Conservation (phyloP, 2,113 vertebrate species). For the Hippocampus zosterae region DNA sequence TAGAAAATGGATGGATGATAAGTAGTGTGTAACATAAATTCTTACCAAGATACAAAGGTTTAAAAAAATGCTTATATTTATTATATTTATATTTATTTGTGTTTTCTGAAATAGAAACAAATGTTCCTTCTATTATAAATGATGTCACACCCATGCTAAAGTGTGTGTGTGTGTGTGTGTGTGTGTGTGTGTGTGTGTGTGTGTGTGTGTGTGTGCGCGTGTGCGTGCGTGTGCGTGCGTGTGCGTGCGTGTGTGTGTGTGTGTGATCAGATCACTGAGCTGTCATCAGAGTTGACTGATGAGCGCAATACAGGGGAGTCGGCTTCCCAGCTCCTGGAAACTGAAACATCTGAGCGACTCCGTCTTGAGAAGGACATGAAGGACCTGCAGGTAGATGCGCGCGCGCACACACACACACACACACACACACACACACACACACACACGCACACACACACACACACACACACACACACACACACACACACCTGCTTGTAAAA, state of each 20-base stretch:
- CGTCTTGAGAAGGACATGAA: slow-evolving; percentile 92
- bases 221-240: neutral
- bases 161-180: neutral
- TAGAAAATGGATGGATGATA: too few relatives aligned
- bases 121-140: too few relatives aligned
- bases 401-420: neutral
- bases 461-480: neutral
- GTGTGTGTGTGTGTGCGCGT: neutral
- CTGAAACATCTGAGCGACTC: slow-evolving; percentile 86
- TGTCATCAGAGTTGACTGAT: slow-evolving; percentile 92
- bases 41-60: too few relatives aligned
- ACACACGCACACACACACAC: neutral
- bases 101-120: too few relatives aligned
- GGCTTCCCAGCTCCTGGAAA: slow-evolving; percentile 91
- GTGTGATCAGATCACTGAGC: slow-evolving; percentile 83
- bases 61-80: too few relatives aligned
- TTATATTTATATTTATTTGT: too few relatives aligned
- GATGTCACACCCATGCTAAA: too few relatives aligned
- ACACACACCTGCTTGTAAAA: neutral
- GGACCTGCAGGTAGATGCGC: slow-evolving; percentile 83
- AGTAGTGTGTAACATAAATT: too few relatives aligned
- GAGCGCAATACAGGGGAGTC: slow-evolving; percentile 94
- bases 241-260: neutral
- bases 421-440: neutral
- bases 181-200: neutral